Evolutionary conservation across 1,140 invertebrate species (phyloP), one percentile per base, ranked within the genome.

Genomic region (Hirudo medicinalis): DNA sequence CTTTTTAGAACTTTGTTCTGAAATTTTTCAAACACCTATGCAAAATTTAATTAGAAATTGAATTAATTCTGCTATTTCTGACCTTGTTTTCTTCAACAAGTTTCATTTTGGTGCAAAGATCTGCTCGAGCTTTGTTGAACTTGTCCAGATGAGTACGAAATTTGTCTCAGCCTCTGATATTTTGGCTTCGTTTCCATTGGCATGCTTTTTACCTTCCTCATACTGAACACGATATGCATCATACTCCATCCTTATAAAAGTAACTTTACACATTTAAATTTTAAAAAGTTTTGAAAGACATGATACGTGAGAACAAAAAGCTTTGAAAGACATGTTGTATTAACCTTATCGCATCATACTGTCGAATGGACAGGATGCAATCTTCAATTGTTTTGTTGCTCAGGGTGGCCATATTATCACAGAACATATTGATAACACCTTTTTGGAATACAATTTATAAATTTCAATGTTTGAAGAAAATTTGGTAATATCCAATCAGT

Each of bases 71-170:
- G 1, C 49, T 70, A 60, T 54, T n/a, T 80, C 82, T 82, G 85
- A 95, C 92, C 85, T 92, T 88, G 83, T 97, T 97, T 85, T 97
- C 93, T 83, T 97, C 91, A 67, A 97, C 85, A 83, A 97, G 92
- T 81, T 91, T 90, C 77, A 97, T 87, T 86, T 97, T 97, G 75
- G 96, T 89, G 22, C 89, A 87, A 71, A 95, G 91, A 85, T 97
- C 93, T 68, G 89, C 87, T 68, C 92, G 85, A 67, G 97, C 84
- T 77, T 90, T 89, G 82, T 95, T 93, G 85, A 95, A 97, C 75
- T 89, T 89, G 72, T 88, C 86, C 79, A 91, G 91, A 79, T 94
- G 91, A 53, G 87, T 84, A 75, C 90, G 88, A 83, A 91, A 94
- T 78, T 88, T 88, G 72, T 86, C 77, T 92, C 88, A 13, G 90